These are phyloP conservation scores for Orchesella flavescens DNA, from an alignment of 2,888 invertebrate species.

Conservation along the genomic window DNA sequence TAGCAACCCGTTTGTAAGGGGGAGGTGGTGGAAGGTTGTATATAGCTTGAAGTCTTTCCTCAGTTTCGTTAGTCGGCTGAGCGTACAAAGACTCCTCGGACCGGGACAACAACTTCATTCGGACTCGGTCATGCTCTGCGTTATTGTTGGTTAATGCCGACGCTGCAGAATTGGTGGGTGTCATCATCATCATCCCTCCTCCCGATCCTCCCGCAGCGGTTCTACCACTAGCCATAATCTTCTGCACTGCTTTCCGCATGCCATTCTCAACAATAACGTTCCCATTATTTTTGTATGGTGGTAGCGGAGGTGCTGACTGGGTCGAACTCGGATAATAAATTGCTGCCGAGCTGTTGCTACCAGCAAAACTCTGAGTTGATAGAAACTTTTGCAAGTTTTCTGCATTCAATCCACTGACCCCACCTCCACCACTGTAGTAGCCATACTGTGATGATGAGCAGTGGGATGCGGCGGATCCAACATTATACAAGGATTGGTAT, in stretches of 20 bases:
- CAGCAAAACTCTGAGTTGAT: constrained; percentile 69
- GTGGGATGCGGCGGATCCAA: constrained; percentile 68
- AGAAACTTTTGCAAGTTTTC: constrained; percentile 71
- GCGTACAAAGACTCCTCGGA: constrained; percentile 71
- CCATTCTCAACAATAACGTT: constrained; percentile 71
- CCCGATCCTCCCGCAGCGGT: constrained; percentile 52
- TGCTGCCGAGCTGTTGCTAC: constrained; percentile 61
- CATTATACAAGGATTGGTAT: constrained; percentile 69
- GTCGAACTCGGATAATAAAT: constrained; percentile 71
- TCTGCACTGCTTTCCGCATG: constrained; percentile 71
- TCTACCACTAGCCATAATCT: constrained; percentile 63
- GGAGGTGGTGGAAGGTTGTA: constrained; percentile 72
- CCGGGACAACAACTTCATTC: constrained; percentile 68
- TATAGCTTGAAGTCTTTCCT: constrained; percentile 69
- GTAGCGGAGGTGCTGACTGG: constrained; percentile 71
- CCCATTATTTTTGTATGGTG: constrained; percentile 68
- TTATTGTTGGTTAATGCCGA: constrained; percentile 39
- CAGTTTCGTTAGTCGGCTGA: constrained; percentile 66
- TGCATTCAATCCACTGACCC: constrained; percentile 65
- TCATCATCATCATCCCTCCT: constrained; percentile 39
- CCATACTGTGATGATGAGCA: constrained; percentile 70
- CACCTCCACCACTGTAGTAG: constrained; percentile 63
- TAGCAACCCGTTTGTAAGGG: constrained; percentile 63
- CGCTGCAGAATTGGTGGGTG: constrained; percentile 43
- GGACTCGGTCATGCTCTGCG: constrained; percentile 62